Percentiles rank a stretch among this genome's conserved stretches.
phyloP scores from a whole-genome alignment of 2,888 invertebrate species.

The Dascillus cervinus region DNA sequence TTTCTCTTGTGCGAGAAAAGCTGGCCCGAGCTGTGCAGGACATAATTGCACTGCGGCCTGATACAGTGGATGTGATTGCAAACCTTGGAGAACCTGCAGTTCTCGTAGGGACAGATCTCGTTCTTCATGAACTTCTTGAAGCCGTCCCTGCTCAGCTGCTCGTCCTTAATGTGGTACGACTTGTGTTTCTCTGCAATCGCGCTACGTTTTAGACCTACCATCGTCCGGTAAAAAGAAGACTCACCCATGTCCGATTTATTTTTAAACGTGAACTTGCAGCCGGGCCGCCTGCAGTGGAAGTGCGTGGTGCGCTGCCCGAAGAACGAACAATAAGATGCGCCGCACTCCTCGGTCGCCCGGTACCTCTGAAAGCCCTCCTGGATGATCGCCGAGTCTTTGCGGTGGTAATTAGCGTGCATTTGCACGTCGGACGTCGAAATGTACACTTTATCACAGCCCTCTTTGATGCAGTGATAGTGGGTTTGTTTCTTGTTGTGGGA shows the following conservation, averaged over 20 bases:
- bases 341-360: constrained; percentile 93
- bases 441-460: constrained; percentile 89
- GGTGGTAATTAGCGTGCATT: constrained; percentile 98
- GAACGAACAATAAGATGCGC: constrained; percentile 84
- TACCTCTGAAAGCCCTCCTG: constrained; percentile 97
- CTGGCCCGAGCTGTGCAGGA: constrained; percentile 93
- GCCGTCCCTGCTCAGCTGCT: constrained; percentile 88
- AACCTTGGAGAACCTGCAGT: constrained; percentile 87
- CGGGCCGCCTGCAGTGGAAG: constrained; percentile 88
- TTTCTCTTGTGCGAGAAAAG: constrained; percentile 96
- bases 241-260: constrained; percentile 99
- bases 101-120: constrained; percentile 84
- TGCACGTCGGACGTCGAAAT: constrained; percentile 98
- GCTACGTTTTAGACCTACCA: neutral
- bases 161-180: constrained; percentile 96
- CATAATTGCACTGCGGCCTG: constrained; percentile 88
- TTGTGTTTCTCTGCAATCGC: constrained; percentile 87
- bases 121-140: constrained; percentile 99
- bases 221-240: constrained; percentile 26
- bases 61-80: constrained; percentile 99
- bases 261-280: constrained; percentile 94
- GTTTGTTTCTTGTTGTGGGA: constrained; percentile 91
- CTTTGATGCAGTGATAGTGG: constrained; percentile 96
- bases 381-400: constrained; percentile 95
- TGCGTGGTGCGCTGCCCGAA: constrained; percentile 94